These are phyloP conservation scores for Charaxes varanes DNA, from an alignment of 1,140 invertebrate species.

Conservation along the genomic window DNA sequence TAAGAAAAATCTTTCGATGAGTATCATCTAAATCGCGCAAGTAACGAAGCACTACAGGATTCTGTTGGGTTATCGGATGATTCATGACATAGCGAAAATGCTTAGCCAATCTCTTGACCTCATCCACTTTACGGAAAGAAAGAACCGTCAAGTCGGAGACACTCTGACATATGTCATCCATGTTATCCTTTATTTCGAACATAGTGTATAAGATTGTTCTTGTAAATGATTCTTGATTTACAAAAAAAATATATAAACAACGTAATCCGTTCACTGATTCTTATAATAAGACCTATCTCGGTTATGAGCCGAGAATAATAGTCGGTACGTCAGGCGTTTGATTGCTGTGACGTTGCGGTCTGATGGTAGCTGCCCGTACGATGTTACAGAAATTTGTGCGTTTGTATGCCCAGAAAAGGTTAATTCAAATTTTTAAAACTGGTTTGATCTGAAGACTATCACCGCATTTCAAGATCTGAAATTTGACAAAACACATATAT, in stretches of 20 bases:
- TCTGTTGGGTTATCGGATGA: constrained; percentile 43
- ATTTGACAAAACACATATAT: constrained; percentile 29
- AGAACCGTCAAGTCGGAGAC: constrained; percentile 45
- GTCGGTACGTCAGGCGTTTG: constrained; percentile 18
- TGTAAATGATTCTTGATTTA: constrained; percentile 2
- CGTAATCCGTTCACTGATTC: constrained; percentile 32
- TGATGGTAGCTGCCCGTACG: constrained; percentile 45
- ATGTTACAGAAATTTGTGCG: constrained; percentile 19
- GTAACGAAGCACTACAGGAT: constrained; percentile 33
- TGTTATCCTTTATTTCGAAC: constrained; percentile 9
- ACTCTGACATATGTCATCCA: constrained; percentile 33
- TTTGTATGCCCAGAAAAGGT: constrained; percentile 22
- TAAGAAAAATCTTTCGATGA: constrained; percentile 47
- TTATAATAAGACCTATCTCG: constrained; percentile 37
- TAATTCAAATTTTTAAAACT: constrained; percentile 26
- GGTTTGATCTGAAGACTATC: constrained; percentile 47
- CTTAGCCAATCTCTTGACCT: constrained; percentile 45
- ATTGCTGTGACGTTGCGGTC: constrained; percentile 15
- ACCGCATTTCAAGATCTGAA: constrained; percentile 70
- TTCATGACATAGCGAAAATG: constrained; percentile 55
- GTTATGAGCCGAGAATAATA: constrained; percentile 35
- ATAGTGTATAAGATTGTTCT: constrained; percentile 3
- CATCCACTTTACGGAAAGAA: constrained; percentile 55
- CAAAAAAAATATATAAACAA: constrained; percentile 20
- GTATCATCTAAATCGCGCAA: constrained; percentile 44